Base-by-base conservation (phyloP, 2,797 vertebrate genomes). In the Protosalanx chinensis region DNA sequence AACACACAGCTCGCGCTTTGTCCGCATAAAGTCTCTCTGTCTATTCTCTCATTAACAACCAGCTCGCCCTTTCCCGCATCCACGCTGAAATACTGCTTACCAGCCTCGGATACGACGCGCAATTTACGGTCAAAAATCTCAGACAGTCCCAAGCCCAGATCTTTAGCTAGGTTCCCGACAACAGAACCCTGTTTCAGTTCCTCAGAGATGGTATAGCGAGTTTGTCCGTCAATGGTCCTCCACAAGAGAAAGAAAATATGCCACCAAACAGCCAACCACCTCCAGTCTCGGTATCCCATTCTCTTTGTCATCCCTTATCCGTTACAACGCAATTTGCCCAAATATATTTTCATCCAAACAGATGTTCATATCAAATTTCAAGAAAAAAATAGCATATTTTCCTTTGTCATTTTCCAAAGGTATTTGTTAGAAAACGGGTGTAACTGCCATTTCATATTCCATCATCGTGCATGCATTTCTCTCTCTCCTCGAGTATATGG, bases 151-250 rank as follows among this genome's bases (percentile, higher is more conserved):
- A 93, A 68, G 78, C 90, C 90, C 69, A 94, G 77, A 88, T 93
- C 93, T 86, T 91, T 92, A 29, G 90, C 91, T 4, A 94, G 79
- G 85, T 93, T 92, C 83, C 93, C 92, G 69, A 94, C 91, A 70
- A 74, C 72, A 4, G 88, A 88, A 6, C 88, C 90, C 30, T 74
- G 85, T 73, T 85, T 86, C 1, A 91, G 75, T 59, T 93, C 91
- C 80, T 93, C 91, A 0, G 79, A 82, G 79, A 93, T 88, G 16
- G 81, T 82, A 80, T 93, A 92, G 51, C 73, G 86, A 70, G 89
- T 85, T 67, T 91, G 88, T 73, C 84, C 88, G 32, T 84, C 1
- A 76, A 71, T 82, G 77, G 77, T 81, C 86, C 35, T 85, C 85
- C 85, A 89, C 75, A 87, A 69, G 49, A 88, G 68, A 65, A 81